Evolutionary conservation across 2,888 invertebrate genomes (phyloP), one percentile per base, ranked within the genome.

Genomic region (Polydrusus cervinus): DNA sequence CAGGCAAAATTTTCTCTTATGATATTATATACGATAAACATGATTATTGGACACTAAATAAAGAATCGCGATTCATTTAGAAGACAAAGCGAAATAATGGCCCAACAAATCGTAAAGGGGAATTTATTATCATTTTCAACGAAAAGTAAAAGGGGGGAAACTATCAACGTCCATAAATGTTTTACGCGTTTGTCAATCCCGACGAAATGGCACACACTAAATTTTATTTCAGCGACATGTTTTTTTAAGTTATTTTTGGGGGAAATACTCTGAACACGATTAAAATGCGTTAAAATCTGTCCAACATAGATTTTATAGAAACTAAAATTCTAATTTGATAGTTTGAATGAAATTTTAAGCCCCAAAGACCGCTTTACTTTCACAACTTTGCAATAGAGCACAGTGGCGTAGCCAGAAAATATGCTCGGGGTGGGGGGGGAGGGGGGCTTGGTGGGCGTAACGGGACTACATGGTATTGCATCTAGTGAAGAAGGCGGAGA

Each of bases 181-280:
- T 51, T 51, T 51, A 51, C 51, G 20, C 20, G 20, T 51, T 51
- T 18, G 20, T 51, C 16, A 20, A 51, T 20, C 51, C 11, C 11
- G 11, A 25, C 10, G 18, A 51, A 11, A 20, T 20, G 11, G 13
- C 51, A 51, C 10, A 1, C 51, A 51, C 20, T 20, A 51, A 51
- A 20, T 18, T 13, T 18, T 11, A 51, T 51, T 51, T 20, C 51
- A 51, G 1, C 11, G 20, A 11, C 18, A 11, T 51, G 11, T 20
- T 11, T 51, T 16, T 51, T 20, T 3, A n/a, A n/a, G 16, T 49
- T 49, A 9, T 49, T 49, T 49, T 49, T 16, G 8, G 16, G 9
- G 9, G 16, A 9, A 25, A 25, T 25, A 1, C 25, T 25, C 5
- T 5, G 25, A 25, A 25, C 16, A 49, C 47, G 34, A 34, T 34